Base-by-base conservation (phyloP, 2,113 vertebrate genomes). In the Cinclus mexicanus region DNA sequence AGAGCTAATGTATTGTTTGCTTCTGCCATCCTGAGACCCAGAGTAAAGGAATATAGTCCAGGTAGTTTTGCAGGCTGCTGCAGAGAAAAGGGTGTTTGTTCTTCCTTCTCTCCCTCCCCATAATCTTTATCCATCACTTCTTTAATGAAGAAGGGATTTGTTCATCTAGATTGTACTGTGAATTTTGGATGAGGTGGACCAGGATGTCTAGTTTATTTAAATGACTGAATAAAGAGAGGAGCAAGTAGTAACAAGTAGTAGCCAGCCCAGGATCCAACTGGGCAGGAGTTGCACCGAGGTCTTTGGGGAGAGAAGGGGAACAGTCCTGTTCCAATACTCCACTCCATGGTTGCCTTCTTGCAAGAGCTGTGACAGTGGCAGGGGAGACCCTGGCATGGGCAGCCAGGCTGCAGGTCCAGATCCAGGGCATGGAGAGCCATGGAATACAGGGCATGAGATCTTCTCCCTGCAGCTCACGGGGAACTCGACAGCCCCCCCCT, bases 1-100 rank as follows among this genome's bases (percentile, higher is more conserved):
- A 7, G 49, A 93, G 88, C 94, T 90, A 83, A 80, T 72, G 84
- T 55, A 42, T 77, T 61, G 93, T 96, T 95, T 90, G 89, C 84
- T 28, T 50, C 44, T 84, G 86, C 87, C 72, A 52, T 78, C 26
- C 33, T 42, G 92, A 46, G 72, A 90, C 61, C 60, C 11, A 3
- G 77, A 92, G n/a, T 39, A 37, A 57, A 83, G 82, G 71, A 46
- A 57, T 44, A 18, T 5, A 37, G 12, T 33, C 35, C 3, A 0
- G 37, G 9, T 55, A 53, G 50, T 44, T 81, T 35, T 86, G 35
- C 24, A 72, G 74, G 26, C 50, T 70, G 14, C 42, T 35, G n/a
- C 65, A 83, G 68, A 47, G 46, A 47, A 50, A 39, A 86, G 49
- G 0, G 4, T 41, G 6, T 44, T 79, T 52, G 18, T 44, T 55